Conservation (phyloP, 2,113 vertebrate species). For the Apus apus region DNA sequence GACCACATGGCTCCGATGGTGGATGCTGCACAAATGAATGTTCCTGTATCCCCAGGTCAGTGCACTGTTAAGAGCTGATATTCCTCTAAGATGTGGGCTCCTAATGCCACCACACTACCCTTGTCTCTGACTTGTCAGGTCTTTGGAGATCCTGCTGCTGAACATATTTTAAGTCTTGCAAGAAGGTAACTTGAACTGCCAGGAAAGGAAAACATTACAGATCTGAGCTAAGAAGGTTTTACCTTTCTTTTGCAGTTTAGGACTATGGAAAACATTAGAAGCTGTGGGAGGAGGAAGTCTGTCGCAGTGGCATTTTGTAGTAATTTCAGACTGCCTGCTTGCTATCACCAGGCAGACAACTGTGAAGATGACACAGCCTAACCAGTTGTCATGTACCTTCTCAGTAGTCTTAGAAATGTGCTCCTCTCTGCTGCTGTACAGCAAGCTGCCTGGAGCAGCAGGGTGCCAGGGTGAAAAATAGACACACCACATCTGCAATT, state of each 20-base stretch:
- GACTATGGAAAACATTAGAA: neutral
- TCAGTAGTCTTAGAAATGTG: neutral
- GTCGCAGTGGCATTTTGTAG: neutral
- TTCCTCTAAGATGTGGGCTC: neutral
- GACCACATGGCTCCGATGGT: accelerated
- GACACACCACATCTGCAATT: neutral
- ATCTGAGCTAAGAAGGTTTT: neutral
- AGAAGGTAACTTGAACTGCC: neutral
- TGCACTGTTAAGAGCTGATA: neutral
- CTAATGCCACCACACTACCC: neutral
- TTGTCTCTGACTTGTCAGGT: neutral
- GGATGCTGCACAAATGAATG: neutral
- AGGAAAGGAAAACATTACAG: neutral
- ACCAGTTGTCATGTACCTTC: neutral
- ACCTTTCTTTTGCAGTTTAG: neutral
- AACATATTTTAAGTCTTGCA: neutral
- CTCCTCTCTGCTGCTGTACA: neutral
- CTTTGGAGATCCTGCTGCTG: neutral
- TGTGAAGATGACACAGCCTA: neutral
- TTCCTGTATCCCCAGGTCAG: neutral
- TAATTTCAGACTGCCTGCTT: neutral
- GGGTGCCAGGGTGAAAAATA: neutral
- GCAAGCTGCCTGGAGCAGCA: neutral
- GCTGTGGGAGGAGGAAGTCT: neutral
- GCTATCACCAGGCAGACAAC: neutral